Base-by-base conservation (phyloP, 2,797 vertebrate species). In the Phataginus tricuspis region DNA sequence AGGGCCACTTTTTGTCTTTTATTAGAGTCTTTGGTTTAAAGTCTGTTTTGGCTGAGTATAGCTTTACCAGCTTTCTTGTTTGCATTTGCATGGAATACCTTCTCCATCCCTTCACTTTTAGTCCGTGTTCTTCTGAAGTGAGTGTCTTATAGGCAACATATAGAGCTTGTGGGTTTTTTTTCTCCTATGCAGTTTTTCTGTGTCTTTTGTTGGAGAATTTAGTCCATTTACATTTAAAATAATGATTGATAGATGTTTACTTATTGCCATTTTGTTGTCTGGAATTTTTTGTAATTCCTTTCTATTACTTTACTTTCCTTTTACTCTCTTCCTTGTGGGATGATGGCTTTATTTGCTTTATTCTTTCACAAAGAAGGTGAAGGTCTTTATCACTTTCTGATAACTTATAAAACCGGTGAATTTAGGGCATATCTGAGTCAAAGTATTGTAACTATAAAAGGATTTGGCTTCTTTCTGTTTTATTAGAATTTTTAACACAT, bases 401-500 rank as follows among this genome's bases (percentile, higher is more conserved):
- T 87, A 61, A 93, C 85, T 21, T 93, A 94, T 57, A 49, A 82
- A 72, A 66, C 18, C 25, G 13, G 29, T 96, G 68, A 92, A 72
- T 77, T 95, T 83, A 83, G 19, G 2, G 0, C 53, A 72, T 87
- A 31, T 59, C 21, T 68, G 15, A 87, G 42, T 83, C 90, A 83
- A 74, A 31, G 3, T 3, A 83, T 11, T 92, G 57, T 87, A 69
- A 75, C 31, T 25, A 45, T 87, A 59, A 85, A 90, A 71, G 77
- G 4, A 19, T 79, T 74, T 87, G 51, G 34, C 37, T 96, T 97
- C 21, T 86, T 78, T 77, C 42, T 75, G 51, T 57, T 93, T 92
- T 91, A 82, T 97, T 96, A 92, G 69, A 51, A 45, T 89, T 96
- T 91, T 59, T 71, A 97, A 51, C 53, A 1, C 0, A 16, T 45